These are phyloP conservation scores for Crambe crambe DNA, from an alignment of 37 sponge, comb jelly and placozoan genomes.

Conservation along the genomic window DNA sequence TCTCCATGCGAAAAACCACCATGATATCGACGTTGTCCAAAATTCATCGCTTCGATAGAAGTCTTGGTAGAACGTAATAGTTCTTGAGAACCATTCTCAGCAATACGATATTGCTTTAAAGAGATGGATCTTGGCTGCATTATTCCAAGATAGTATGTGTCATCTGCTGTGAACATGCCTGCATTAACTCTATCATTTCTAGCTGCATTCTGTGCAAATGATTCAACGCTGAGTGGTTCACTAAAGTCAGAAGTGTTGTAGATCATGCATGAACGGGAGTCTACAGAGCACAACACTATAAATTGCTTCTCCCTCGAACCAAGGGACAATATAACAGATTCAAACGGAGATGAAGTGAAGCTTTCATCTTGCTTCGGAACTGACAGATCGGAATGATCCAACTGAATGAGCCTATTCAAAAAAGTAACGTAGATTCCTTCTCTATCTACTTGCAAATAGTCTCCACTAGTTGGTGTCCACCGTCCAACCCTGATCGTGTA, in stretches of 20 bases:
- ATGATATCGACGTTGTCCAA: too few species aligned
- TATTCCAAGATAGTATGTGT: constrained; percentile 20
- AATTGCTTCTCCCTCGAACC: constrained; percentile 2
- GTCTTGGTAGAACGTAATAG: too few species aligned
- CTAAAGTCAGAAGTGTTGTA: constrained; percentile 22
- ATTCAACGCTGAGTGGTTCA: too few species aligned
- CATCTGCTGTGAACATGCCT: constrained; percentile 14
- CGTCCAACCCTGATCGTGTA: too few species aligned
- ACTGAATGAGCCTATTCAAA: neutral
- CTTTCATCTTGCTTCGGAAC: neutral
- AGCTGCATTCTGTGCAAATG: neutral
- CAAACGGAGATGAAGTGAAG: neutral
- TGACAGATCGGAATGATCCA: neutral
- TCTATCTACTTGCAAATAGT: neutral
- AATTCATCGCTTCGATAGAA: too few species aligned
- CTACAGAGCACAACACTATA: constrained; percentile 18
- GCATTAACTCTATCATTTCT: neutral
- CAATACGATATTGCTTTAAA: neutral
- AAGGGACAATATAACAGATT: constrained; percentile 3
- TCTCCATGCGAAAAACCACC: constrained; percentile 5
- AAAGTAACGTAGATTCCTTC: neutral
- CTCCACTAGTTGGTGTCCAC: too few species aligned
- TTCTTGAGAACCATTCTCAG: neutral
- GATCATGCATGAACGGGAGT: constrained; percentile 13
- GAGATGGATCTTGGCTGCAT: neutral